These are phyloP conservation scores for Helostoma temminkii DNA, from an alignment of 2,797 vertebrate genomes.

Conservation along the genomic window DNA sequence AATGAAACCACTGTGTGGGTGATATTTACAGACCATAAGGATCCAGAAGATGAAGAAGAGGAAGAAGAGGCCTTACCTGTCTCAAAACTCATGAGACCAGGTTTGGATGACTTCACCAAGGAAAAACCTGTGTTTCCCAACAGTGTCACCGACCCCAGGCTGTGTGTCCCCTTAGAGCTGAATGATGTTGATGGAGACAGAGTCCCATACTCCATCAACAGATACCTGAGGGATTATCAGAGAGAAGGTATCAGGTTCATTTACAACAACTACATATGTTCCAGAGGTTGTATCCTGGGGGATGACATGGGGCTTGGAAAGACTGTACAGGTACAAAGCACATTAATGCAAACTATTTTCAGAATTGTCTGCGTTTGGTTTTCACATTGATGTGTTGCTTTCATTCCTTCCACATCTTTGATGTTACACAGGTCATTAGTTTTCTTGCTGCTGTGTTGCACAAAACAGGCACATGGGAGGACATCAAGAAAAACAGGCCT, in stretches of 20 bases:
- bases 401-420: neutral
- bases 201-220: slow-evolving; percentile 95
- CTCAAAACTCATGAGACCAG: slow-evolving; percentile 75
- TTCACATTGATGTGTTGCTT: neutral
- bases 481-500: slow-evolving; percentile 94
- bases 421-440: slow-evolving; percentile 88
- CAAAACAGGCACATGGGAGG: slow-evolving; percentile 93
- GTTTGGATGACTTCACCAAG: slow-evolving; percentile 35
- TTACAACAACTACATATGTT: slow-evolving; percentile 85
- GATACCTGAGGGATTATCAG: slow-evolving; percentile 96
- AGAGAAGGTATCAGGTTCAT: slow-evolving; percentile 92
- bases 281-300: slow-evolving; percentile 93
- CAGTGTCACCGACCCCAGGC: slow-evolving; percentile 67
- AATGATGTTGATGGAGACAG: slow-evolving; percentile 70
- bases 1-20: slow-evolving; percentile 77
- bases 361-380: slow-evolving; percentile 5
- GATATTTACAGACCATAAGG: slow-evolving; percentile 66
- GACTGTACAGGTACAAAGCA: slow-evolving; percentile 91
- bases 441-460: slow-evolving; percentile 93
- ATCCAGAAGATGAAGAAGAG: slow-evolving; percentile 38
- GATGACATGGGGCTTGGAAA: slow-evolving; percentile 99
- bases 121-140: slow-evolving; percentile 92
- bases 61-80: slow-evolving; percentile 79
- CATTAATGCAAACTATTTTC: neutral
- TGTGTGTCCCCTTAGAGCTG: slow-evolving; percentile 83